Evolutionary conservation across 1,140 invertebrate species (phyloP).

Genomic region (Yoshiicerus persimilis): DNA sequence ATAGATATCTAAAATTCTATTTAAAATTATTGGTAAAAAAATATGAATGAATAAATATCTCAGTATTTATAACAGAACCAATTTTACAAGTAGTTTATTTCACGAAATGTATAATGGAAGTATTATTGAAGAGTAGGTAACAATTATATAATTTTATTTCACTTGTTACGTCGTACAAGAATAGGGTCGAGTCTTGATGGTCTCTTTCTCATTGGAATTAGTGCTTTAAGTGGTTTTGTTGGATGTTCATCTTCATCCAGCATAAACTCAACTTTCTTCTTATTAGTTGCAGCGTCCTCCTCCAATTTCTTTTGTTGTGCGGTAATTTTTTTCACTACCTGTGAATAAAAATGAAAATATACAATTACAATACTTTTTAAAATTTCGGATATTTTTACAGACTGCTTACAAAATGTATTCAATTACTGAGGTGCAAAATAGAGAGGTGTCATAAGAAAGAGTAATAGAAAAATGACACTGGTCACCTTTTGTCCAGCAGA

Average conservation of each 20-base stretch:
- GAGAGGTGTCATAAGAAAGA: neutral
- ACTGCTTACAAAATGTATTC: too few species aligned
- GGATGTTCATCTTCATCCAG: neutral
- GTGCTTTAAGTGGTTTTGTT: neutral
- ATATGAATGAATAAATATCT: neutral
- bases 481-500: conserved; percentile 39
- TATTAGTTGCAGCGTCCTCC: neutral
- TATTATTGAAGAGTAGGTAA: neutral
- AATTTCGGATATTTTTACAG: neutral
- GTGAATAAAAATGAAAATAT: neutral
- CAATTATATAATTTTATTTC: neutral
- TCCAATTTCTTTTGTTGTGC: conserved; percentile 30
- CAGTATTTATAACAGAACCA: neutral
- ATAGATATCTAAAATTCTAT: conserved; percentile 3
- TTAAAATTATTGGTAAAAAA: conserved; percentile 14
- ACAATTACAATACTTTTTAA: neutral
- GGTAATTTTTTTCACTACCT: conserved; percentile 34
- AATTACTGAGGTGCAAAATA: neutral
- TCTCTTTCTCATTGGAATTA: conserved; percentile 32
- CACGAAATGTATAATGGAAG: neutral
- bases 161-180: neutral
- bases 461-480: neutral
- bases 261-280: conserved; percentile 18
- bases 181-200: conserved; percentile 26
- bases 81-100: neutral